Evolutionary conservation across 2,797 vertebrate species (phyloP).

Genomic region (Acanthurus leucopareius): DNA sequence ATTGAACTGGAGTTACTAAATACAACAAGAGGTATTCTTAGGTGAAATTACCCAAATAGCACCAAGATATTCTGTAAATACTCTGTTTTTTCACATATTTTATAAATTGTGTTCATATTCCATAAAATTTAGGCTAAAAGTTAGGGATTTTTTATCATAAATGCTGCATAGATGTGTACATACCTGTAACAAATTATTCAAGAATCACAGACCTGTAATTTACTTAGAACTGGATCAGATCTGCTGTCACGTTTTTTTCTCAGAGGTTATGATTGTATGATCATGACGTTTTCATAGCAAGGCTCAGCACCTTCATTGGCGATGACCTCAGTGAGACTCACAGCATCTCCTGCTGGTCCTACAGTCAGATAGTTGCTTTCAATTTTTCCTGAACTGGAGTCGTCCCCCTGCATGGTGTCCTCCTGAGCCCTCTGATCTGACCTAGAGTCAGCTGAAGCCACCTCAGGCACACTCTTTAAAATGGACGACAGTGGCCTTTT

Average conservation of each 20-base stretch:
- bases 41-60: background rate
- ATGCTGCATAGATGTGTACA: conserved; percentile 5
- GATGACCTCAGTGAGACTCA: conserved; percentile 70
- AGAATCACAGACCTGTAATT: background rate
- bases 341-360: conserved; percentile 64
- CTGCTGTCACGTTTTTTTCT: conserved; percentile 25
- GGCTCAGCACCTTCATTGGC: conserved; percentile 78
- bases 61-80: background rate
- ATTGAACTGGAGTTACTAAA: background rate
- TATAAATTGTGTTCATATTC: background rate
- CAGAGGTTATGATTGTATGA: conserved; percentile 69
- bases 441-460: conserved; percentile 37
- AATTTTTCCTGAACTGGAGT: conserved; percentile 24
- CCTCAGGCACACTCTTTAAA: conserved; percentile 74
- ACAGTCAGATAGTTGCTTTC: conserved; percentile 81
- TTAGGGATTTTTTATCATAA: background rate
- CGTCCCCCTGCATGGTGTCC: conserved; percentile 14
- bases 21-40: background rate
- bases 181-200: background rate
- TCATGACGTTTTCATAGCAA: conserved; percentile 86
- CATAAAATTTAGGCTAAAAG: background rate
- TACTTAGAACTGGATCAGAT: conserved; percentile 31
- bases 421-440: conserved; percentile 52
- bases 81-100: background rate
- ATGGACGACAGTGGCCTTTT: conserved; percentile 82